phyloP scores from a whole-genome alignment of 2,113 vertebrate species.

The Pholis gunnellus region DNA sequence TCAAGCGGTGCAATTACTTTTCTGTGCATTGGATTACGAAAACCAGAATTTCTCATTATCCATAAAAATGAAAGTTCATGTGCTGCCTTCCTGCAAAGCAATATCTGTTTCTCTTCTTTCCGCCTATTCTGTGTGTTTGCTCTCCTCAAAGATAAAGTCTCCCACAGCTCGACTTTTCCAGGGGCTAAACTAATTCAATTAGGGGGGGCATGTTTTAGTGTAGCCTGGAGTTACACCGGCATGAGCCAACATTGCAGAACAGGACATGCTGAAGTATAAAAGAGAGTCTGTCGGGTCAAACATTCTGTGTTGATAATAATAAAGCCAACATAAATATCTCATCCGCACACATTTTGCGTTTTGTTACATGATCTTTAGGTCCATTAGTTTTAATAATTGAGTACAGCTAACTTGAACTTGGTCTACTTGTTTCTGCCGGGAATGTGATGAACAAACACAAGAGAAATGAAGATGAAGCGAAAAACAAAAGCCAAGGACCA shows the following conservation, averaged over 20 bases:
- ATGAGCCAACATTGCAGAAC: slow-evolving; percentile 52
- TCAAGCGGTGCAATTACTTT: slow-evolving; percentile 27
- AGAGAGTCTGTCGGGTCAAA: slow-evolving; percentile 55
- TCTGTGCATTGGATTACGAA: slow-evolving; percentile 24
- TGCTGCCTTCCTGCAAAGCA: slow-evolving; percentile 27
- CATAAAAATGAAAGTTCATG: slow-evolving; percentile 21
- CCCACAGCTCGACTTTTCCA: slow-evolving; percentile 63
- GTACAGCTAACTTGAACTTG: slow-evolving; percentile 38
- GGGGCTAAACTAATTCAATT: slow-evolving; percentile 73
- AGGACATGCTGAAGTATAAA: slow-evolving; percentile 57
- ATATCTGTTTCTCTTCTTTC: slow-evolving; percentile 41
- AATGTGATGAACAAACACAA: slow-evolving; percentile 55
- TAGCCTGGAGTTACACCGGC: slow-evolving; percentile 54
- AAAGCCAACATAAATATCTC: slow-evolving; percentile 63
- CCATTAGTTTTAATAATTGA: slow-evolving; percentile 48
- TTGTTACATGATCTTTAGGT: slow-evolving; percentile 59
- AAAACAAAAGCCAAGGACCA: slow-evolving; percentile 9
- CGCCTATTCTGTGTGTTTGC: slow-evolving; percentile 51
- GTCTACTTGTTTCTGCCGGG: slow-evolving; percentile 24
- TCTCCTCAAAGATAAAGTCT: slow-evolving; percentile 63
- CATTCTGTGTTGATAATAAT: slow-evolving; percentile 62
- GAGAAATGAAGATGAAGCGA: slow-evolving; percentile 15
- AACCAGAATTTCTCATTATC: slow-evolving; percentile 40
- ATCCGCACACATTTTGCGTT: slow-evolving; percentile 46
- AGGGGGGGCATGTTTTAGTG: slow-evolving; percentile 59